phyloP scores from a whole-genome alignment of 2,888 invertebrate genomes.

The Ecliptopera silaceata region DNA sequence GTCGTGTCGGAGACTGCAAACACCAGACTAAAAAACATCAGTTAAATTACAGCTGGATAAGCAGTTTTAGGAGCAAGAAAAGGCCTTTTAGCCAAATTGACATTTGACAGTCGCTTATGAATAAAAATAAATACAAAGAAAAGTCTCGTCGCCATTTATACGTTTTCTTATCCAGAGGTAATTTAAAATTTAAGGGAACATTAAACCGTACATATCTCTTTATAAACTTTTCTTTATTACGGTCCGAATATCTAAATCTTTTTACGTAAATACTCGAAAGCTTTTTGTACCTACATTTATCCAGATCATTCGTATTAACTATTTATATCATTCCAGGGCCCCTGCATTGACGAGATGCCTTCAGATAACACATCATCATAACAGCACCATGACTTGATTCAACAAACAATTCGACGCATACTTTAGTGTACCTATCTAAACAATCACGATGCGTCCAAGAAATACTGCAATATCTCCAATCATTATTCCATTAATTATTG shows the following conservation, averaged over 20 bases:
- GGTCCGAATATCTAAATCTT: too few relatives aligned
- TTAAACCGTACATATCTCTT: too few relatives aligned
- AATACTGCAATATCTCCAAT: conserved; percentile 55
- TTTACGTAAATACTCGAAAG: too few relatives aligned
- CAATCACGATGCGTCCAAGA: conserved; percentile 51
- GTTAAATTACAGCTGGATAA: conserved; percentile 2
- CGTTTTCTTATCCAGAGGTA: too few relatives aligned
- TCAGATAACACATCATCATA: conserved; percentile 66
- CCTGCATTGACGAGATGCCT: conserved; percentile 76
- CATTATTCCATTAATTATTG: conserved; percentile 33
- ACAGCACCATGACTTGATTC: conserved; percentile 73
- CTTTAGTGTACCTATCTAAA: conserved; percentile 59
- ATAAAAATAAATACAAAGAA: too few relatives aligned
- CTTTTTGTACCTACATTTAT: too few relatives aligned
- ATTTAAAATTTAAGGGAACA: too few relatives aligned
- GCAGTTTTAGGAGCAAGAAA: not conserved
- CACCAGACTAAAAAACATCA: conserved; percentile 16
- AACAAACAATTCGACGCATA: conserved; percentile 40
- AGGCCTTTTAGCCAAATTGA: not conserved
- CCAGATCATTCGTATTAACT: not conserved
- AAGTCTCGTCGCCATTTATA: too few relatives aligned
- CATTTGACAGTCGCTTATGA: too few relatives aligned
- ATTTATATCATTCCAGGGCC: conserved; percentile 67
- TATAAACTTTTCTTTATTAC: too few relatives aligned
- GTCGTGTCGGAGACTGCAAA: too few relatives aligned